phyloP scores from a whole-genome alignment of 2,888 invertebrate genomes.

The Eilema depressum region DNA sequence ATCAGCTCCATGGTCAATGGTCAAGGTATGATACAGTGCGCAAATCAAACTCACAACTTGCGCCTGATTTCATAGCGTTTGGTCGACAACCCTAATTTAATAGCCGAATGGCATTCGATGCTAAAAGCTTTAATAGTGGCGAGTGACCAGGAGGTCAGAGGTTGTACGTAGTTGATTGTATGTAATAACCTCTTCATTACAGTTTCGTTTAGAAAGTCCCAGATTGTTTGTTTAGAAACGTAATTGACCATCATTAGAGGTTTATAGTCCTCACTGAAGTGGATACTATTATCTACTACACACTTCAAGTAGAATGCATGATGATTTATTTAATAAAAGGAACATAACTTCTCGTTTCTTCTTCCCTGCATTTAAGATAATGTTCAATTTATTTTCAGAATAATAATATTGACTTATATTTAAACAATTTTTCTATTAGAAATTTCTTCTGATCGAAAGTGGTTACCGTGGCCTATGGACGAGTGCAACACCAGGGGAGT shows the following conservation, averaged over 20 bases:
- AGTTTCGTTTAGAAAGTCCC: conserved; percentile 47
- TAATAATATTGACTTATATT: not conserved
- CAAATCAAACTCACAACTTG: not conserved
- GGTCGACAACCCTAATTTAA: conserved; percentile 23
- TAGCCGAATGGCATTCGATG: conserved; percentile 44
- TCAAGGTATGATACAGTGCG: too few relatives aligned
- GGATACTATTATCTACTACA: conserved; percentile 1
- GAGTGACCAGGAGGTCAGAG: conserved; percentile 44
- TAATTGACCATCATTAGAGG: conserved; percentile 33
- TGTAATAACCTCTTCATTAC: conserved; percentile 41
- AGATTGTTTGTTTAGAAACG: conserved; percentile 43
- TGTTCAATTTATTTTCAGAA: not conserved
- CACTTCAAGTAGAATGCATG: conserved; percentile 7
- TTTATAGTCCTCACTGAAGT: conserved; percentile 18
- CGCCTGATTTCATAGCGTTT: not conserved
- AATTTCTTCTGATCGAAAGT: too few relatives aligned
- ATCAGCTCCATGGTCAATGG: not conserved
- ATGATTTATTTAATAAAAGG: not conserved
- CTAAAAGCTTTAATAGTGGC: conserved; percentile 40
- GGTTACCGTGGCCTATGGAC: too few relatives aligned
- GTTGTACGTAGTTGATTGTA: conserved; percentile 40
- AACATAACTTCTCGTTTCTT: not conserved
- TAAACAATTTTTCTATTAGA: not conserved
- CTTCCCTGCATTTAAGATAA: not conserved
- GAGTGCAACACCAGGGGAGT: too few relatives aligned